These are phyloP conservation scores for Poecilus cupreus DNA, from an alignment of 2,888 invertebrate genomes.

Conservation along the genomic window DNA sequence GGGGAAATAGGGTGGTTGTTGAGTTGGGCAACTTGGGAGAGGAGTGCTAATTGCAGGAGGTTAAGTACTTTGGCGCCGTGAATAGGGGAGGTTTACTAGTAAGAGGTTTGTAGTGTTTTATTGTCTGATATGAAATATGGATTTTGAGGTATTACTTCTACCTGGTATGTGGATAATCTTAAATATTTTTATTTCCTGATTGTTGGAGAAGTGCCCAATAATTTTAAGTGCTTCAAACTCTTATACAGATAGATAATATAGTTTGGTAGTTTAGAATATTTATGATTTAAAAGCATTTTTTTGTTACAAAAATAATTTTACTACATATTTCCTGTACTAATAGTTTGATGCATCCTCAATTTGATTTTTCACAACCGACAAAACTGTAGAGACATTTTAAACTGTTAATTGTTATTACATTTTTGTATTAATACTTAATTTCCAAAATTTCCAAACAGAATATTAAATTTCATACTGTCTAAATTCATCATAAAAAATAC, in stretches of 20 bases:
- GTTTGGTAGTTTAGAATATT: not conserved
- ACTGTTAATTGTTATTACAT: too few relatives aligned
- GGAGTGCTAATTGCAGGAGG: constrained; percentile 8
- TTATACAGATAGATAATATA: not conserved
- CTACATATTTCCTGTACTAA: not conserved
- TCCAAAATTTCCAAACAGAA: too few relatives aligned
- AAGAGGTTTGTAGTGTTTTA: too few relatives aligned
- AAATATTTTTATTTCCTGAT: not conserved
- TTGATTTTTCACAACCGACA: too few relatives aligned
- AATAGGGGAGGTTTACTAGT: not conserved
- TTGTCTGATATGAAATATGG: too few relatives aligned
- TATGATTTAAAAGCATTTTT: not conserved
- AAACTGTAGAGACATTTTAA: too few relatives aligned
- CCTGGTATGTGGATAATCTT: not conserved
- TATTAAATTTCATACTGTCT: too few relatives aligned
- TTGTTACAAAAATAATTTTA: not conserved
- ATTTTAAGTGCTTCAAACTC: not conserved
- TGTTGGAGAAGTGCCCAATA: not conserved
- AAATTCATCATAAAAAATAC: too few relatives aligned
- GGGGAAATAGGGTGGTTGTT: not conserved
- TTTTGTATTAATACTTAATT: too few relatives aligned
- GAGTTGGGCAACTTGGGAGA: not conserved
- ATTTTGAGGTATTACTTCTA: too few relatives aligned
- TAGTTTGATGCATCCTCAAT: too few relatives aligned
- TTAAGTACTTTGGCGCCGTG: not conserved